A percentile compares a stretch with the other conserved stretches of the same genome.
Conservation (phyloP, 2,797 vertebrate genomes). For the Percopsis omiscomaycus region DNA sequence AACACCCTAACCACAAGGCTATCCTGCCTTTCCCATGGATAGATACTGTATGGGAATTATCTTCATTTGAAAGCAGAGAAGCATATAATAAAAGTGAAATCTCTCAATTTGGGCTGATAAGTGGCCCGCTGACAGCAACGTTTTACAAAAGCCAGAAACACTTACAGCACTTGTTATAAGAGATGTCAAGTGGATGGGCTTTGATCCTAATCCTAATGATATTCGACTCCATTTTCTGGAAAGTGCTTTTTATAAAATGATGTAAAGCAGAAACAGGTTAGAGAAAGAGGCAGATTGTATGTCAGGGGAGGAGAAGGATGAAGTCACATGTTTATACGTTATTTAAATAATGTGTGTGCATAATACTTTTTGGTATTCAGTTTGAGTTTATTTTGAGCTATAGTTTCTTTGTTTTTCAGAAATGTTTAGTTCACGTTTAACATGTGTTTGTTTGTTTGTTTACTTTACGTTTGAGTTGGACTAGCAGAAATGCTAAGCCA, state of each 20-base stretch:
- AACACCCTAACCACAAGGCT: too few relatives aligned
- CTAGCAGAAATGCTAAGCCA: too few relatives aligned
- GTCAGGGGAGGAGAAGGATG: background rate
- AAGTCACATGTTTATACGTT: background rate
- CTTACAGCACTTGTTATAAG: constrained; percentile 12
- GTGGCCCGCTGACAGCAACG: constrained; percentile 14
- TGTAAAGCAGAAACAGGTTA: constrained; percentile 29
- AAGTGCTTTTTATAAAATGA: constrained; percentile 18
- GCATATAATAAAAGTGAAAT: constrained; percentile 2
- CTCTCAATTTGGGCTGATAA: constrained; percentile 3
- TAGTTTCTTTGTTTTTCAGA: background rate
- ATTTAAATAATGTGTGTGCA: background rate
- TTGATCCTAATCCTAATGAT: constrained; percentile 37
- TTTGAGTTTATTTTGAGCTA: background rate
- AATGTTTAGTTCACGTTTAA: background rate
- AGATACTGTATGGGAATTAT: constrained; percentile 4
- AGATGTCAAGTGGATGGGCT: constrained; percentile 28
- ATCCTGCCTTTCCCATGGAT: too few relatives aligned
- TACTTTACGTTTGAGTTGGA: background rate
- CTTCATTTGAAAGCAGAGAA: constrained; percentile 17
- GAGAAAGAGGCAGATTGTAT: background rate
- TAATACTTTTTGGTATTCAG: background rate
- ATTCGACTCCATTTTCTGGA: constrained; percentile 11
- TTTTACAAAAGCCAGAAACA: constrained; percentile 37
- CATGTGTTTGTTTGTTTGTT: background rate